Conservation (phyloP, 2,888 invertebrate genomes). For the Conistra vaccinii region DNA sequence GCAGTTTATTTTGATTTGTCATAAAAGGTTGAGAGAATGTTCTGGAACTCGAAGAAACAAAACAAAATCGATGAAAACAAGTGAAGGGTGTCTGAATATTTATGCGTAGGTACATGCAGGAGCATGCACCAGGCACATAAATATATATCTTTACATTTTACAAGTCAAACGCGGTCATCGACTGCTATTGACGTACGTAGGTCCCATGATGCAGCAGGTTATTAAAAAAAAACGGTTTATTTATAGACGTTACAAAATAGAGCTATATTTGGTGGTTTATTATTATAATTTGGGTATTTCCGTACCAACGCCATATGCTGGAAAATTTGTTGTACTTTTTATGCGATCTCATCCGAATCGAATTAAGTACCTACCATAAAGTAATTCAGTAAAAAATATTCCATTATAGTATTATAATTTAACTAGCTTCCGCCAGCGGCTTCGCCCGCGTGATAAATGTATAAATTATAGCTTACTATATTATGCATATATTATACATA, state of each 20-base stretch:
- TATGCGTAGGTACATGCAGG: slow-evolving; percentile 1
- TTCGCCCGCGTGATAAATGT: too few relatives aligned
- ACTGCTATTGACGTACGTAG: slow-evolving; percentile 57
- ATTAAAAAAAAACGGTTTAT: neutral
- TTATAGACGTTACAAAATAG: neutral
- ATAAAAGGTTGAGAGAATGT: neutral
- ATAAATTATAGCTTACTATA: too few relatives aligned
- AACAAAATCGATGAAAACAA: neutral
- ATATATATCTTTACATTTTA: slow-evolving; percentile 9
- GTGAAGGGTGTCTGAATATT: slow-evolving; percentile 10
- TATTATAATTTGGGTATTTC: neutral
- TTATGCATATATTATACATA: too few relatives aligned
- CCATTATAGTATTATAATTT: neutral
- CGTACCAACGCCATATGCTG: neutral
- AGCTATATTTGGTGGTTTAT: neutral
- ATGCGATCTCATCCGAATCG: neutral
- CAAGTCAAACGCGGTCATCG: slow-evolving; percentile 45
- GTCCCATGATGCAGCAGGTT: slow-evolving; percentile 17
- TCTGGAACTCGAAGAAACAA: slow-evolving; percentile 14
- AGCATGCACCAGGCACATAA: slow-evolving; percentile 2
- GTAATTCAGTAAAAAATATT: neutral
- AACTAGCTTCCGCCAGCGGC: too few relatives aligned
- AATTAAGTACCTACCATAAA: neutral
- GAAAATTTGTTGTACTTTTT: neutral
- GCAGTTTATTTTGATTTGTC: neutral